A percentile compares a stretch with the other conserved stretches of the same genome.
These are phyloP conservation scores for Gobius niger DNA, from an alignment of 2,113 vertebrate genomes.

Conservation along the genomic window DNA sequence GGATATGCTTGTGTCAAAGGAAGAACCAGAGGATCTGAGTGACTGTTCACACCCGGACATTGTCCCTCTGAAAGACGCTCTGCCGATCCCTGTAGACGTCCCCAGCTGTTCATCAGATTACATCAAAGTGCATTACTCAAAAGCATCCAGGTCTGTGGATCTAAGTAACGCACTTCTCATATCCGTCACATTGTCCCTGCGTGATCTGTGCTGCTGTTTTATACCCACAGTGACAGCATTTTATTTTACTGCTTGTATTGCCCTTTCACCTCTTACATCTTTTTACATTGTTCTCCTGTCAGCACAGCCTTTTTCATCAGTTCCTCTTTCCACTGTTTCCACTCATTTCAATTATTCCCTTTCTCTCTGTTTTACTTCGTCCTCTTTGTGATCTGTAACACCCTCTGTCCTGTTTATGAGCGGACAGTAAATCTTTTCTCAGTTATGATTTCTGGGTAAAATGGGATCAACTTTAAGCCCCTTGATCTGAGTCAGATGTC, in stretches of 20 bases:
- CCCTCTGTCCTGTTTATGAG: conserved; percentile 23
- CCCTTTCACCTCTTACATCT: conserved; percentile 6
- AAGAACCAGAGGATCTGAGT: conserved; percentile 75
- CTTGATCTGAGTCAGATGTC: conserved; percentile 35
- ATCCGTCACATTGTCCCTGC: not conserved
- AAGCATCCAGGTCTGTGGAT: conserved; percentile 59
- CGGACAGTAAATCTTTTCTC: conserved; percentile 23
- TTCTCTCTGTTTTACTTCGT: not conserved
- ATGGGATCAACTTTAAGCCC: conserved; percentile 9
- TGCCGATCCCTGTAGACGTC: conserved; percentile 46
- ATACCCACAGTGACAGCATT: conserved; percentile 11
- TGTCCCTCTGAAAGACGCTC: conserved; percentile 72
- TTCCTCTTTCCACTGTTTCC: conserved; percentile 5
- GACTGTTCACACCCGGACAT: conserved; percentile 74
- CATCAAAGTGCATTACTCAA: conserved; percentile 74
- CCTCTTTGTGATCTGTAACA: conserved; percentile 13
- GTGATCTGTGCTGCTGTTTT: conserved; percentile 12
- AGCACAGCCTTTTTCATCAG: not conserved
- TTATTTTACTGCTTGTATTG: conserved; percentile 26
- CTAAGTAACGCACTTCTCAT: not conserved
- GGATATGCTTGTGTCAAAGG: conserved; percentile 49
- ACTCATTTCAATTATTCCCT: not conserved
- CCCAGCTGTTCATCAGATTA: conserved; percentile 50
- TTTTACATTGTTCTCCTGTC: conserved; percentile 33
- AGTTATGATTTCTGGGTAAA: conserved; percentile 22